Percentiles rank a stretch among this genome's conserved stretches.
These are phyloP conservation scores for Psittacula cyanocephala DNA, from an alignment of 2,113 vertebrate species.

Conservation along the genomic window DNA sequence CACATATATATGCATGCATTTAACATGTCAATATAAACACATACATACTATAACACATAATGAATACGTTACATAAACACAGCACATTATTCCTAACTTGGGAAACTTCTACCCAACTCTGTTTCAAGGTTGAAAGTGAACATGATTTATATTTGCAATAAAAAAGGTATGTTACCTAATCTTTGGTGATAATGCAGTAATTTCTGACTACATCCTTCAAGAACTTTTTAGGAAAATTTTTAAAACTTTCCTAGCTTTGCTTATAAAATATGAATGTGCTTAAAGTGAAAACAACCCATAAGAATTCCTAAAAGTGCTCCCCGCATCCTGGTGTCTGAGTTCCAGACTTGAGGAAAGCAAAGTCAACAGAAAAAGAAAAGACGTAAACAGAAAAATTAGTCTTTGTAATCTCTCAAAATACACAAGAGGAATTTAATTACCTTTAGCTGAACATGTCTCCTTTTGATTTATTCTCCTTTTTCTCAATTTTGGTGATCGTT, in stretches of 20 bases:
- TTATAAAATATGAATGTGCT: not conserved
- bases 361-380: not conserved
- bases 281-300: not conserved
- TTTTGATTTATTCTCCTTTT: not conserved
- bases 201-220: not conserved
- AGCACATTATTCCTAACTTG: not conserved
- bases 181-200: not conserved
- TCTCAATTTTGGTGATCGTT: not conserved
- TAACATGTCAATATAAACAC: not conserved
- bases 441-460: not conserved
- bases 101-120: not conserved
- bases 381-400: not conserved
- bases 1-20: not conserved
- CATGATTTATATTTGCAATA: not conserved
- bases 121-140: not conserved
- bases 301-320: not conserved
- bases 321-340: rapidly evolving
- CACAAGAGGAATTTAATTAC: not conserved
- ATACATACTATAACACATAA: not conserved
- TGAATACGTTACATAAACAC: not conserved
- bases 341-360: not conserved
- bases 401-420: not conserved
- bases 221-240: not conserved
- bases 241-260: not conserved
- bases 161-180: not conserved